Base-by-base conservation (phyloP, 2,888 invertebrate species). In the Zhuqinia jingwanae region DNA sequence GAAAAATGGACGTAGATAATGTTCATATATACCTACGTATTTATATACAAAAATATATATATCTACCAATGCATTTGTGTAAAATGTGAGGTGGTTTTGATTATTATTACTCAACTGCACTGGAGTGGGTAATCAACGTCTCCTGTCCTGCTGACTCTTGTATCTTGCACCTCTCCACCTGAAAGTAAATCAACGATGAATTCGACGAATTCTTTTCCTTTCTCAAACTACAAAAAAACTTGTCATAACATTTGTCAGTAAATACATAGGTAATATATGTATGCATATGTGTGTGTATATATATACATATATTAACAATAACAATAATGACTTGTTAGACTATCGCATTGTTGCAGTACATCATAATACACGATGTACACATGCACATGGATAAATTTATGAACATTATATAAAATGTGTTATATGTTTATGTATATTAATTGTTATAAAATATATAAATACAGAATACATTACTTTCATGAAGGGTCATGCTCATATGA, bases 51-150 rank as follows among this genome's bases (percentile, higher is more conserved):
- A n/a, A n/a, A n/a, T n/a, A n/a, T n/a, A n/a, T n/a, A n/a, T n/a
- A n/a, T n/a, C n/a, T n/a, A n/a, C n/a, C n/a, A n/a, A 68, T 45
- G 10, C 68, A 68, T 22, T 68, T 68, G 30, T 45, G 11, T 68
- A 42, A 11, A 20, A 45, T 68, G 68, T 45, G 22, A 45, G 45
- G 68, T 68, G 68, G 68, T 68, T 68, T 68, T 68, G 68, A 68
- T 68, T 68, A 68, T n/a, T n/a, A n/a, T n/a, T n/a, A n/a, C n/a
- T n/a, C n/a, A n/a, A n/a, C n/a, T n/a, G n/a, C n/a, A n/a, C n/a
- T n/a, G 45, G 82, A 83, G 75, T 83, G 75, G 82, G 76, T 76
- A 50, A 75, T 75, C 82, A 83, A 83, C 75, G 75, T 75, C 75
- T 83, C 75, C 76, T 53, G 63, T 56, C n/a, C n/a, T n/a, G 68